These are phyloP conservation scores for Tragopan temminckii DNA, from an alignment of 2,797 vertebrate genomes.

Conservation along the genomic window DNA sequence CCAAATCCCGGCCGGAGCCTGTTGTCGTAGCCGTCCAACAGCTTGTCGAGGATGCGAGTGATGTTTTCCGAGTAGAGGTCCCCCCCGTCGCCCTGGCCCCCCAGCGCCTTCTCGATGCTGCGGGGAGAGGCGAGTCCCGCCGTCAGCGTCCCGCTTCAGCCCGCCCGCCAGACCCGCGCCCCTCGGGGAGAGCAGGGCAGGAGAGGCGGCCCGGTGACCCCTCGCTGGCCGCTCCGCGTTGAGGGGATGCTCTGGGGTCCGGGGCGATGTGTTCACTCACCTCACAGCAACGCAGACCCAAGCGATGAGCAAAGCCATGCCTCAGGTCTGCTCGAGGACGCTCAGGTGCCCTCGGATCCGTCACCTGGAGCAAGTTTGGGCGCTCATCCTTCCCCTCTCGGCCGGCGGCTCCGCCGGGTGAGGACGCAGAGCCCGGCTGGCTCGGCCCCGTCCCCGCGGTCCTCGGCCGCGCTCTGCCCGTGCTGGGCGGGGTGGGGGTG, in stretches of 20 bases:
- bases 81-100: slow-evolving; percentile 78
- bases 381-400: slow-evolving; percentile 69
- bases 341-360: slow-evolving; percentile 68
- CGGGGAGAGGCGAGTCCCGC: slow-evolving; percentile 47
- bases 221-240: no score
- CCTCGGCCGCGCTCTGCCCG: neutral
- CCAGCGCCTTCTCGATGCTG: slow-evolving; percentile 84
- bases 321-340: slow-evolving; percentile 69
- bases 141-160: neutral
- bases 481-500: neutral
- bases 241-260: neutral
- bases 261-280: slow-evolving; percentile 82
- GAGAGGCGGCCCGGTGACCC: neutral
- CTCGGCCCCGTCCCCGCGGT: neutral
- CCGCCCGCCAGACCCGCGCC: neutral
- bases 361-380: slow-evolving; percentile 82
- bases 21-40: slow-evolving; percentile 97
- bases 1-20: slow-evolving; percentile 94
- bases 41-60: slow-evolving; percentile 92
- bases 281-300: slow-evolving; percentile 86
- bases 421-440: accelerated
- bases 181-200: no score
- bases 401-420: neutral
- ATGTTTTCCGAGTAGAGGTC: slow-evolving; percentile 92
- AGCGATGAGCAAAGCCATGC: slow-evolving; percentile 88